Evolutionary conservation across 2,797 vertebrate species (phyloP), one percentile per base, ranked within the genome.

Genomic region (Gadopsis marmoratus): DNA sequence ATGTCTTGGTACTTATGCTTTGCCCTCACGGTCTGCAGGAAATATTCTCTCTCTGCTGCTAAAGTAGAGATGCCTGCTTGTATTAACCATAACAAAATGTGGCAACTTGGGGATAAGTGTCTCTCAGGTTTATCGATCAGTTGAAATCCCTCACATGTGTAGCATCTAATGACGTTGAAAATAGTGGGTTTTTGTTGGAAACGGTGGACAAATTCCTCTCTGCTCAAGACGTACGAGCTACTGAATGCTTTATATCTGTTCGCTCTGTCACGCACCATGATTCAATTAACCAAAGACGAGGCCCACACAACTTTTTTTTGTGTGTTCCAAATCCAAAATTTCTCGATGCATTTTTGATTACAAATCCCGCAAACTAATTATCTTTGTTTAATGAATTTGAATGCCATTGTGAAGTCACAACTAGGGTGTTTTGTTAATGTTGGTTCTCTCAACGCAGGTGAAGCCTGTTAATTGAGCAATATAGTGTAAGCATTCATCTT

Each of bases 41-140:
- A 77, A 74, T 71, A 70, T 63, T 70, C 41, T 63, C 35, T 72
- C 2, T 11, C 70, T 72, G 58, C 53, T 58, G 78, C 74, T 85
- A 23, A 75, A 70, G 75, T 62, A 70, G 66, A 76, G 41, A 76
- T 23, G 43, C 56, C 66, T 29, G 33, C 35, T 69, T 70, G 60
- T 75, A 76, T 82, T 83, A 71, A 51, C 80, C 35, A 17, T 58
- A 78, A 87, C 75, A 79, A 82, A 85, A 86, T 45, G 47, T 58
- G 70, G 74, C 77, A 47, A 41, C 68, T 72, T 56, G 13, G 63
- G 77, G 79, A 90, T 76, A 76, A 83, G 64, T 66, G 68, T 76
- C 65, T 74, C 73, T 77, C 56, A 77, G 77, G 71, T 85, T 85
- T 89, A 93, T 92, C 29, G 86, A 92, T 93, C 51, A 70, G 54